These are phyloP conservation scores for Sinotaia quadrata DNA, from an alignment of 2,888 invertebrate species.

Conservation along the genomic window DNA sequence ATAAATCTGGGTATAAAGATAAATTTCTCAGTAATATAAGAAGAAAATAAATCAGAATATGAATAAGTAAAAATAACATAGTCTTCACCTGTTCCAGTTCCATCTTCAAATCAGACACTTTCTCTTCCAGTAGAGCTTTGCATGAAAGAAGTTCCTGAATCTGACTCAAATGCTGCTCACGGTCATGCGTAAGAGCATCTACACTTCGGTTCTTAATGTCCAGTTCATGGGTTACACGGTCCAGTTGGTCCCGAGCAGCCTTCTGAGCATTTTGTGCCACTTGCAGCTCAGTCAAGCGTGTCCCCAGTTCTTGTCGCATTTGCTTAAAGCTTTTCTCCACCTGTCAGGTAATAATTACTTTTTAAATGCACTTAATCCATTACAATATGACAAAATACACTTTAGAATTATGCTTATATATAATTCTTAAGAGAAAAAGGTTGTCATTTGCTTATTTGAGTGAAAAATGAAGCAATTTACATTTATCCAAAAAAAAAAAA, in stretches of 20 bases:
- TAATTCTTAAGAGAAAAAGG: no score
- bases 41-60: no score
- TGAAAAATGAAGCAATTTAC: no score
- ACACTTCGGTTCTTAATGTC: constrained; percentile 49
- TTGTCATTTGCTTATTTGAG: no score
- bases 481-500: no score
- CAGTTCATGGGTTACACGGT: constrained; percentile 47
- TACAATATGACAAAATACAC: no score
- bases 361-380: no score
- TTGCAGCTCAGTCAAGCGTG: constrained; percentile 63
- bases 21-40: no score
- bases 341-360: no score
- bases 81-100: constrained; percentile 6
- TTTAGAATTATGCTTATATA: no score
- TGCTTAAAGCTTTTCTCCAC: constrained; percentile 66
- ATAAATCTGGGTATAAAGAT: no score
- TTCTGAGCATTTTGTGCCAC: constrained; percentile 50
- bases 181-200: constrained; percentile 31
- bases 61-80: no score
- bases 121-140: constrained; percentile 18
- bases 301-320: constrained; percentile 72
- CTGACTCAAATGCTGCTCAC: constrained; percentile 22
- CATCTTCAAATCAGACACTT: background rate
- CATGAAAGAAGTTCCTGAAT: constrained; percentile 28
- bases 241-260: constrained; percentile 44